These are phyloP conservation scores for Diorhabda elongata DNA, from an alignment of 1,140 invertebrate genomes.

Conservation along the genomic window DNA sequence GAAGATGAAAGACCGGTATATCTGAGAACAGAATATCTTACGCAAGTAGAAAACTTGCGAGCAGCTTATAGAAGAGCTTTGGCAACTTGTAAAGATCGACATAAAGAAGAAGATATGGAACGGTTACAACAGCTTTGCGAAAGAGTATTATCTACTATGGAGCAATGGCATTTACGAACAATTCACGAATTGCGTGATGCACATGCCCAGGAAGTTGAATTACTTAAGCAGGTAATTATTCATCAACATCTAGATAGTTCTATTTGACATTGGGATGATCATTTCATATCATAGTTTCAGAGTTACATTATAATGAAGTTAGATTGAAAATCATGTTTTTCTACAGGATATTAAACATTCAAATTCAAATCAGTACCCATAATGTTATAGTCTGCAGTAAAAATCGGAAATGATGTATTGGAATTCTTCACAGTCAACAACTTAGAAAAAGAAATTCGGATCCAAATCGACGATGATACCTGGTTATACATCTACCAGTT, in stretches of 20 bases:
- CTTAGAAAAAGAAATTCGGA: no score
- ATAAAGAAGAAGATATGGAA: slow-evolving; percentile 83
- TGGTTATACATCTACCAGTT: no score
- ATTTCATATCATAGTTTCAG: no score
- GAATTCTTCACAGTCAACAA: no score
- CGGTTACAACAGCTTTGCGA: slow-evolving; percentile 79
- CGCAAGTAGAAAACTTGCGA: slow-evolving; percentile 68
- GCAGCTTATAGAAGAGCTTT: slow-evolving; percentile 63
- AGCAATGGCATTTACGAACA: slow-evolving; percentile 80
- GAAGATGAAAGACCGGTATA: slow-evolving; percentile 40
- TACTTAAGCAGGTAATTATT: slow-evolving; percentile 50
- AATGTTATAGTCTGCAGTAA: no score
- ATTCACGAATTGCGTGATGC: slow-evolving; percentile 81
- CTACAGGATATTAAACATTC: no score
- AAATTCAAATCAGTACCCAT: no score
- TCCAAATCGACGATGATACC: no score
- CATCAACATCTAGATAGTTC: not conserved
- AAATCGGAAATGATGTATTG: no score
- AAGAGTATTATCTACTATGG: slow-evolving; percentile 81
- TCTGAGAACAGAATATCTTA: slow-evolving; percentile 71
- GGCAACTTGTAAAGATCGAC: slow-evolving; percentile 65
- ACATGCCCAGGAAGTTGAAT: slow-evolving; percentile 71
- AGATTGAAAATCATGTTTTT: no score
- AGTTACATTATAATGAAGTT: no score
- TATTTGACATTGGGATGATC: no score